These are phyloP conservation scores for Picus viridis DNA, from an alignment of 2,797 vertebrate genomes.

Conservation along the genomic window DNA sequence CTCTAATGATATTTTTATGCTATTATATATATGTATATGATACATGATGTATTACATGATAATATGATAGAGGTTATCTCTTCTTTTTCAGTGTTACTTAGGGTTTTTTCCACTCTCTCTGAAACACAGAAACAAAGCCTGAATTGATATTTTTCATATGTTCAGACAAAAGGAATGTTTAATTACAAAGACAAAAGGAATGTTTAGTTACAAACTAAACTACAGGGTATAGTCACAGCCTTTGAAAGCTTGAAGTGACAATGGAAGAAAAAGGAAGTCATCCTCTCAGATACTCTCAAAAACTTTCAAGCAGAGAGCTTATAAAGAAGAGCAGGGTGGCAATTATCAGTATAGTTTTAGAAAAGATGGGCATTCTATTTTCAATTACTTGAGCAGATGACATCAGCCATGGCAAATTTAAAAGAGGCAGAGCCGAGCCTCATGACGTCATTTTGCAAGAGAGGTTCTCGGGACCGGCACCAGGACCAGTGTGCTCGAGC, in stretches of 20 bases:
- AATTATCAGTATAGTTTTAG: background rate
- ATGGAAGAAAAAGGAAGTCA: slow-evolving; percentile 9
- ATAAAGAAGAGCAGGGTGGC: background rate
- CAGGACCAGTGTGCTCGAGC: no score
- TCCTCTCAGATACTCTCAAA: background rate
- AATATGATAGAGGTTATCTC: background rate
- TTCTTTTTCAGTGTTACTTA: background rate
- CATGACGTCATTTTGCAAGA: no score
- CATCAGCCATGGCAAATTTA: no score
- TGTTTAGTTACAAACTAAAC: slow-evolving; percentile 3
- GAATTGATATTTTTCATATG: background rate
- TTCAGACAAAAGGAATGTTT: background rate
- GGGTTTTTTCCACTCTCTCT: background rate
- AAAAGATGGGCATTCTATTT: background rate
- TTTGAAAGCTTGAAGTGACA: slow-evolving; percentile 19
- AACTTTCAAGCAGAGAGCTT: background rate
- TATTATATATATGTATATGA: background rate
- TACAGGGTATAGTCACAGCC: background rate
- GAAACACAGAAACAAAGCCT: background rate
- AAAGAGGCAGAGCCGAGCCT: no score
- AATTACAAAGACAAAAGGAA: background rate
- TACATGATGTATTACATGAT: background rate
- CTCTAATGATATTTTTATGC: background rate
- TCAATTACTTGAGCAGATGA: background rate
- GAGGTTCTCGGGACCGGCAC: no score